Conservation (phyloP, 2,797 vertebrate species). For the Esox lucius region DNA sequence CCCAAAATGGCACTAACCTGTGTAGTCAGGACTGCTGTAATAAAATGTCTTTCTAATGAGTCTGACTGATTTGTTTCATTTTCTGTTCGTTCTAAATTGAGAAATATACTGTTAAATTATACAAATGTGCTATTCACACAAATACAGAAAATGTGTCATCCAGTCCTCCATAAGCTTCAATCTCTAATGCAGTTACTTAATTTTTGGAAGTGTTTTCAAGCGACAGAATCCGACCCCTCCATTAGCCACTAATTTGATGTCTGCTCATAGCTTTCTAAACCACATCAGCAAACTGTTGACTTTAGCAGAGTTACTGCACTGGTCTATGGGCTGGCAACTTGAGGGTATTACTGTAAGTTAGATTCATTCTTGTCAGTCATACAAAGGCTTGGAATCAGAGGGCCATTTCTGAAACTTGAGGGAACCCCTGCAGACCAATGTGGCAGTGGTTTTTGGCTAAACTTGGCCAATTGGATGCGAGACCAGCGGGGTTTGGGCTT, state of each 20-base stretch:
- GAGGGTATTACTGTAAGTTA: neutral
- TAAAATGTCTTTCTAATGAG: constrained; percentile 49
- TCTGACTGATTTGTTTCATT: constrained; percentile 22
- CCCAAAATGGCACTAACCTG: constrained; percentile 37
- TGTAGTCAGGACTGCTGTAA: constrained; percentile 36
- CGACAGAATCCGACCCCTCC: neutral
- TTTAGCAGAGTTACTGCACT: neutral
- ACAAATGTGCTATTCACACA: neutral
- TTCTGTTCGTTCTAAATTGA: neutral
- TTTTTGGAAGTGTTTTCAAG: neutral
- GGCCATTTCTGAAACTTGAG: neutral
- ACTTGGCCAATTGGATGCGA: neutral
- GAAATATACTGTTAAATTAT: neutral
- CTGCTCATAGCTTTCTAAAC: neutral
- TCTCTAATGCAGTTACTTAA: neutral
- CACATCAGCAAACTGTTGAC: neutral
- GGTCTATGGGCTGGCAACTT: neutral
- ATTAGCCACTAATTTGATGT: neutral
- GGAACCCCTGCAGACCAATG: neutral
- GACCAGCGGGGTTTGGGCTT: neutral
- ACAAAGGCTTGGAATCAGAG: neutral
- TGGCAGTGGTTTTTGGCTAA: neutral
- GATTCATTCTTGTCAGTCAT: neutral
- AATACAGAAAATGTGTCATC: neutral
- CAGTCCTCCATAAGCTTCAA: neutral